These are phyloP conservation scores for Pimephales promelas DNA, from an alignment of 2,113 vertebrate species.

Conservation along the genomic window DNA sequence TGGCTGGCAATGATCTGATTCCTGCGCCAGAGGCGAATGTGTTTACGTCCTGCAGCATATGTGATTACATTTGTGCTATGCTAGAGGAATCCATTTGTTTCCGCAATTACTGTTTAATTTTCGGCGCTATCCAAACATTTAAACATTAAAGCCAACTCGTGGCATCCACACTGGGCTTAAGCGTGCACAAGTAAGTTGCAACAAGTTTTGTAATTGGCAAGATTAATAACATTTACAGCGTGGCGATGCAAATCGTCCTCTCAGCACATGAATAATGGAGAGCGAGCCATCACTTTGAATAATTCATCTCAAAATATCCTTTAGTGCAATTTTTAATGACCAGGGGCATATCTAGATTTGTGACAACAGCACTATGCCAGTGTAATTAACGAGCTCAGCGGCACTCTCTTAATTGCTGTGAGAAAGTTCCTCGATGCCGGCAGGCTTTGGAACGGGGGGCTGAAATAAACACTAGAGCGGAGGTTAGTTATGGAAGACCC, in stretches of 20 bases:
- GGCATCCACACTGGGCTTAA: slow-evolving; percentile 64
- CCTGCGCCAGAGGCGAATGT: background rate
- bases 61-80: slow-evolving; percentile 23
- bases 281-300: slow-evolving; percentile 79
- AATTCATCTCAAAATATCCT: slow-evolving; percentile 80
- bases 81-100: slow-evolving; percentile 49
- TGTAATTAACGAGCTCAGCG: slow-evolving; percentile 74
- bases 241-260: slow-evolving; percentile 75
- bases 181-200: slow-evolving; percentile 72
- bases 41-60: slow-evolving; percentile 25
- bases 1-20: background rate
- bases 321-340: slow-evolving; percentile 74
- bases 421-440: slow-evolving; percentile 72
- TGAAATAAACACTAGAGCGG: slow-evolving; percentile 55
- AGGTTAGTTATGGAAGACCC: slow-evolving; percentile 53
- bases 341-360: slow-evolving; percentile 72
- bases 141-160: slow-evolving; percentile 72
- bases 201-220: slow-evolving; percentile 79
- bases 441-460: slow-evolving; percentile 64
- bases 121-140: slow-evolving; percentile 71
- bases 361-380: slow-evolving; percentile 74
- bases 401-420: slow-evolving; percentile 75
- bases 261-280: slow-evolving; percentile 77
- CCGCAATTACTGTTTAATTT: slow-evolving; percentile 63
- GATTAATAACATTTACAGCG: slow-evolving; percentile 80